phyloP scores from a whole-genome alignment of 2,888 invertebrate species.

The Euplexia lucipara region DNA sequence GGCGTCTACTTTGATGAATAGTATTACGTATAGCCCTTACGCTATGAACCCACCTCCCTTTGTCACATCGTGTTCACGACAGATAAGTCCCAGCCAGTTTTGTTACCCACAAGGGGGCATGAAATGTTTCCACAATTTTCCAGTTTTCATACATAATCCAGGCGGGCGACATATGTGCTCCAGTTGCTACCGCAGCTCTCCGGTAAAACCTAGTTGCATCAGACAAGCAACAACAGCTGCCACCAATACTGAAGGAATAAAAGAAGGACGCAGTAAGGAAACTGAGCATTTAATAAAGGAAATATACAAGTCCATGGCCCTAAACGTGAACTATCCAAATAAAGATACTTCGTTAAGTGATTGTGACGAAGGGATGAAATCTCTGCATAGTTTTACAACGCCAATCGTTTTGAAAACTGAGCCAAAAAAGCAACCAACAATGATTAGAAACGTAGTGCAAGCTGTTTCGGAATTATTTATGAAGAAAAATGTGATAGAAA shows the following conservation, averaged over 20 bases:
- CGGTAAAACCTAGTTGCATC: conserved; percentile 41
- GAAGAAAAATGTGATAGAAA: conserved; percentile 62
- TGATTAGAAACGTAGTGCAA: conserved; percentile 53
- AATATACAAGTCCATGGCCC: conserved; percentile 84
- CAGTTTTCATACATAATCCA: conserved; percentile 76
- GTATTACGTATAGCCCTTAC: conserved; percentile 78
- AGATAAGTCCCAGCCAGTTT: conserved; percentile 66
- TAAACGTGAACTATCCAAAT: conserved; percentile 72
- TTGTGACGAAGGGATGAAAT: conserved; percentile 59
- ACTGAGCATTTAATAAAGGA: conserved; percentile 84
- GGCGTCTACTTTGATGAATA: conserved; percentile 76
- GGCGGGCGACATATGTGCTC: conserved; percentile 72
- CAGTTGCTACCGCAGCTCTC: conserved; percentile 69
- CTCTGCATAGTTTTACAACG: conserved; percentile 33
- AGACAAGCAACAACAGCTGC: conserved; percentile 69
- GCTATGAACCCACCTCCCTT: conserved; percentile 74
- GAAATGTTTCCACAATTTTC: conserved; percentile 79
- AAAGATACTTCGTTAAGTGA: conserved; percentile 73
- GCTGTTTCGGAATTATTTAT: conserved; percentile 70
- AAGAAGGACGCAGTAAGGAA: conserved; percentile 71
- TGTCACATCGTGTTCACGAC: conserved; percentile 72
- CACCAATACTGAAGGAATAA: conserved; percentile 77
- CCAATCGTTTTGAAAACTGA: conserved; percentile 37
- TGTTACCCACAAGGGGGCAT: conserved; percentile 66
- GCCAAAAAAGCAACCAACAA: conserved; percentile 46